phyloP scores from a whole-genome alignment of 30 jellyfish, hydroid and myxozoan genomes.

The Catostylus mosaicus region DNA sequence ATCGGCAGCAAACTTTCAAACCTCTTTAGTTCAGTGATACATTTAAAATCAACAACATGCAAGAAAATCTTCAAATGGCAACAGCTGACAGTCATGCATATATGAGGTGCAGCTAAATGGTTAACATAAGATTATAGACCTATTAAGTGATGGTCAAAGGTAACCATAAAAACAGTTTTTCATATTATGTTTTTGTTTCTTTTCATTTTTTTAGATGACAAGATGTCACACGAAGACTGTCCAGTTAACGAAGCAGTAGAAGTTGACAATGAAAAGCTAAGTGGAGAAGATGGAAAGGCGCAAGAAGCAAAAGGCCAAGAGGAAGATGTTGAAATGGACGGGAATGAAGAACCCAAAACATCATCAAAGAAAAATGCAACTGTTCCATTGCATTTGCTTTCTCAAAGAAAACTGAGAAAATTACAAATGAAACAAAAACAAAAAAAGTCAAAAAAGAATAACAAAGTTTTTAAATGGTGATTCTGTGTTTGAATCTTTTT shows the following conservation, averaged over 20 bases:
- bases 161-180: too few species aligned
- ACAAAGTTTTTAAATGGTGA: conserved; percentile 53
- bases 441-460: conserved; percentile 24
- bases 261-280: neutral
- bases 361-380: conserved; percentile 39
- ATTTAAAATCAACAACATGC: too few species aligned
- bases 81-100: too few species aligned
- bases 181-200: too few species aligned
- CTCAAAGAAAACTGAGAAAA: conserved; percentile 66
- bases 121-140: too few species aligned
- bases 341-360: conserved; percentile 5
- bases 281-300: neutral
- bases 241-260: neutral
- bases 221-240: neutral
- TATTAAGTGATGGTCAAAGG: too few species aligned
- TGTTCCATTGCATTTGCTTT: conserved; percentile 47
- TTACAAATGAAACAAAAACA: conserved; percentile 39
- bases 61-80: too few species aligned
- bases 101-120: too few species aligned
- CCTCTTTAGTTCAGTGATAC: too few species aligned
- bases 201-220: neutral
- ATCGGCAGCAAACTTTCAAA: too few species aligned
- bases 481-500: neutral
- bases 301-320: neutral
- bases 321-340: conserved; percentile 37